Base-by-base conservation (phyloP, 2,113 vertebrate genomes). In the Amphiprion percula region DNA sequence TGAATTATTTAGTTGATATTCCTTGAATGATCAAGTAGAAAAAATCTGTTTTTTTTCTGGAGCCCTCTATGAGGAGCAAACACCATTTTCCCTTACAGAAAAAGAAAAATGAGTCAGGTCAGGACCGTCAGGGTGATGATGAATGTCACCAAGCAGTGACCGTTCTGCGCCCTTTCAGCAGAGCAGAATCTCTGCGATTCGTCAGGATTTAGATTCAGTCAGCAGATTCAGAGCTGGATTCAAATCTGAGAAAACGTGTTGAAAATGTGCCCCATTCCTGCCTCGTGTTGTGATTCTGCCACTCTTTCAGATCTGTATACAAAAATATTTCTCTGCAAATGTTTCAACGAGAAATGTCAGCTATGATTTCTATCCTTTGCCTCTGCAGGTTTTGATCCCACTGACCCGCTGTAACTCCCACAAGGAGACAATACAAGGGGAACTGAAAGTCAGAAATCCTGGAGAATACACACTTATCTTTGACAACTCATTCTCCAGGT, bases 401-500 rank as follows among this genome's bases (percentile, higher is more conserved):
- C 95, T 96, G 85, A 99, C 96, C 10, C 96, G 97, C 61, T 99
- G 98, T 83, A 96, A 95, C 70, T 97, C 98, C 50, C 98, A 99
- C 87, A 97, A 96, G 88, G 96, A 98, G 90, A 96, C 88, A 4
- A 96, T 99, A 85, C 95, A 94, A 87, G 98, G 98, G 7, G 96
- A 98, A 74, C 93, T 99, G 71, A 99, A 97, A 86, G 96, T 95
- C 54, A 93, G 96, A 80, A 94, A 95, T 0, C 28, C 95, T 0
- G 98, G 98, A 84, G 92, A 97, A 83, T 99, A 99, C 92, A 94
- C 93, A 0, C 95, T 99, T 10, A 94, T 99, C 92, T 99, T 99
- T 52, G 98, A 99, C 94, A 99, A 99, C 91, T 97, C 97, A 2
- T 99, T 99, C 83, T 99, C 98, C 54, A 97, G 97, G 98, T 99